Base-by-base conservation (phyloP, 2,113 vertebrate genomes). In the Chaetops frenatus region DNA sequence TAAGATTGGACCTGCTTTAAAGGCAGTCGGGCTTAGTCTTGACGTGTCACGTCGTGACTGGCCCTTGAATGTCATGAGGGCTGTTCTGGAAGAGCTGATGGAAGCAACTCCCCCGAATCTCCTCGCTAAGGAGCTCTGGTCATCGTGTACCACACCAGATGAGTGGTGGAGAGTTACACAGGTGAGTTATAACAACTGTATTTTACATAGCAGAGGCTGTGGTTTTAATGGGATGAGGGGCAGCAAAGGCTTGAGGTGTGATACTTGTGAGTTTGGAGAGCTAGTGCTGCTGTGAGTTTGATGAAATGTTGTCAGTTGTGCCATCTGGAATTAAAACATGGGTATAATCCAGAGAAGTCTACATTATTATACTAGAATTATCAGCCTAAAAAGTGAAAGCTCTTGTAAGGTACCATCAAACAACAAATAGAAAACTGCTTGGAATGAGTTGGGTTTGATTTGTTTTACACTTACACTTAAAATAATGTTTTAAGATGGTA, bases 121-220 rank as follows among this genome's bases (percentile, higher is more conserved):
- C 50, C 98, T 99, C 5, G 99, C 99, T 35, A 99, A 99, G 95
- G 99, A 99, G 94, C 98, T 99, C 27, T 99, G 99, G 99, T 99
- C 99, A 33, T 99, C 99, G 0, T 99, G 99, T 65, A 99, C 99
- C 66, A 99, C 99, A 2, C 98, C 99, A 8, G 99, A 98, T 64
- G 99, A 99, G 62, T 99, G 99, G 99, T 99, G 99, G 99, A 98
- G 99, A 96, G 98, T 99, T 91, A 99, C 99, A 36, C 99, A 99
- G 99, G 99, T 99, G 84, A 94, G 90, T 56, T 83, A 9, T 2
- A 44, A 24, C 8, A 60, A 19, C 23, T 54, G 27, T 23, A 18
- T 80, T 77, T 88, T 72, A 36, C 54, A 9, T 57, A 25, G 56
- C 10, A 85, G 51, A 92, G 66, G 15, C 16, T 64, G 15, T 89